A percentile compares a stretch with the other conserved stretches of the same genome.
These are phyloP conservation scores for Scolopax bukidnonensis DNA, from an alignment of 2,797 vertebrate species.

Conservation along the genomic window DNA sequence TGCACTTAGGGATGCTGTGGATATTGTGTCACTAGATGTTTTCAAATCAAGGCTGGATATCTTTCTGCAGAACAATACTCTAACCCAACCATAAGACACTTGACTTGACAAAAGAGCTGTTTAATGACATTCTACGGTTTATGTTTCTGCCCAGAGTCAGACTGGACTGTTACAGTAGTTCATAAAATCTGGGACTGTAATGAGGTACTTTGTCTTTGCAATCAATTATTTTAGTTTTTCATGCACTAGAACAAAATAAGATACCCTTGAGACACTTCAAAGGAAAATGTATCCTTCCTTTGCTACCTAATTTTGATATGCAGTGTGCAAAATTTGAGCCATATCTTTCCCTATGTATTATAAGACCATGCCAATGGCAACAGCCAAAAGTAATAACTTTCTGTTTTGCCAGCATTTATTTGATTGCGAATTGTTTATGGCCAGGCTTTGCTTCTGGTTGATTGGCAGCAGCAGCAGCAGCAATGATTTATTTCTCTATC, in stretches of 20 bases:
- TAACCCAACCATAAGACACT: background rate
- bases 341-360: background rate
- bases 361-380: background rate
- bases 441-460: background rate
- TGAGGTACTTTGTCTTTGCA: background rate
- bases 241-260: background rate
- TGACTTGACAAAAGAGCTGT: background rate
- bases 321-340: background rate
- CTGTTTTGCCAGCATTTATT: background rate
- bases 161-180: background rate
- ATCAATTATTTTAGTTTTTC: constrained; percentile 8
- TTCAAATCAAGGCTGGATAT: background rate
- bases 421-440: background rate
- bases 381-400: background rate
- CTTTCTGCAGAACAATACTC: background rate
- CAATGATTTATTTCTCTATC: background rate
- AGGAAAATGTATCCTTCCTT: background rate
- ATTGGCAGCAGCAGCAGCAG: background rate
- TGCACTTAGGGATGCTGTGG: background rate
- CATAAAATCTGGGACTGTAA: background rate
- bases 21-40: background rate
- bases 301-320: background rate
- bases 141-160: background rate
- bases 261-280: background rate
- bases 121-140: background rate